phyloP scores from a whole-genome alignment of 2,113 vertebrate species.

The Mormoops blainvillei region DNA sequence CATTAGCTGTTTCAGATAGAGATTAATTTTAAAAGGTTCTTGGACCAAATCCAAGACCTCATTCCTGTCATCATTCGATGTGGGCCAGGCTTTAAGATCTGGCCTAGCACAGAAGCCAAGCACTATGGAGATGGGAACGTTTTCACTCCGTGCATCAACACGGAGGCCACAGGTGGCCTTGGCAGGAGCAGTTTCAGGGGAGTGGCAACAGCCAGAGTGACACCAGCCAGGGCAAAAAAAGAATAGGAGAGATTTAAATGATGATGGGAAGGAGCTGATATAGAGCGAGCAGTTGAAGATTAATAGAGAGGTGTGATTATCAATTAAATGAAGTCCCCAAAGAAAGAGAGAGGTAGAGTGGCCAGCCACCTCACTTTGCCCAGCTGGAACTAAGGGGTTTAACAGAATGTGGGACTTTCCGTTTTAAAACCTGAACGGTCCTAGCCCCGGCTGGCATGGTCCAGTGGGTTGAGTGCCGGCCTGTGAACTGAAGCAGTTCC shows the following conservation, averaged over 20 bases:
- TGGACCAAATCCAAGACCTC: neutral
- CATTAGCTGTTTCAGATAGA: neutral
- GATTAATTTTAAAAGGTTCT: neutral
- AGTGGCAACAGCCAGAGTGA: neutral
- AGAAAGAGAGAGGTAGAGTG: neutral
- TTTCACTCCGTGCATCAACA: neutral
- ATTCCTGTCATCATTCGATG: neutral
- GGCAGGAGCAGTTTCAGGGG: neutral
- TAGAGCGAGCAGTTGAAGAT: neutral
- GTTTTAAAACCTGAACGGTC: neutral
- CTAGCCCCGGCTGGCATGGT: too few species aligned
- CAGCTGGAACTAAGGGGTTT: neutral
- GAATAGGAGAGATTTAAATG: neutral
- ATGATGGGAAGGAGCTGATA: neutral
- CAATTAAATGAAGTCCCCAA: neutral
- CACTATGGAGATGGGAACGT: neutral
- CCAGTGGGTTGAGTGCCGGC: too few species aligned
- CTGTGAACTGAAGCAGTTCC: too few species aligned
- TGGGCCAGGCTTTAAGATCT: neutral
- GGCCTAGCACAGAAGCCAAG: neutral
- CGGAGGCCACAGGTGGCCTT: neutral
- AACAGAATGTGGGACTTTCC: neutral
- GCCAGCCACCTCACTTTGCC: neutral
- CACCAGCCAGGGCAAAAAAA: neutral
- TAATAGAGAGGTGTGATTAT: neutral